phyloP scores from a whole-genome alignment of 2,888 invertebrate genomes.

The Blera fallax region DNA sequence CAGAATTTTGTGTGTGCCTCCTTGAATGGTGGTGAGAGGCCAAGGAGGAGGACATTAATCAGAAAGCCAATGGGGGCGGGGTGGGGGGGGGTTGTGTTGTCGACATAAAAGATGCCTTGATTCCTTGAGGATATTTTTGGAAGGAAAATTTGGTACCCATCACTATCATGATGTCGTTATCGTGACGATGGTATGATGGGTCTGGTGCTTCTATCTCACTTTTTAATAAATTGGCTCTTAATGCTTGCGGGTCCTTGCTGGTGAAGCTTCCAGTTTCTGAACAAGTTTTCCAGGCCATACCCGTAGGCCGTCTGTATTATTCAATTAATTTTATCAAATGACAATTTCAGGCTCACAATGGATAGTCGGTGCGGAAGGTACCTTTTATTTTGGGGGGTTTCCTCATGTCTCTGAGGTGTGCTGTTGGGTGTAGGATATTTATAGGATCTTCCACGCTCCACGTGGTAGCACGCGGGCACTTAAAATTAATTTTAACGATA shows the following conservation, averaged over 20 bases:
- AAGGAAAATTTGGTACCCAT: neutral
- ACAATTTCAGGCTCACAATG: slow-evolving; percentile 14
- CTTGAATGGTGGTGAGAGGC: neutral
- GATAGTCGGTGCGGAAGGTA: neutral
- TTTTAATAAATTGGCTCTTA: neutral
- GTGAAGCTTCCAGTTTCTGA: neutral
- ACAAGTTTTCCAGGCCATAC: neutral
- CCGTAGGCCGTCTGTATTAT: neutral
- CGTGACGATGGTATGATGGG: slow-evolving; percentile 12
- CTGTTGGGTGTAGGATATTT: neutral
- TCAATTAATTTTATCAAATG: slow-evolving; percentile 40
- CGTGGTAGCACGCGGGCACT: neutral
- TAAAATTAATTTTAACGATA: slow-evolving; percentile 26
- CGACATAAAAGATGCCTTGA: slow-evolving; percentile 2
- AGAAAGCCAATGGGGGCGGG: neutral
- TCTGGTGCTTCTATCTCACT: neutral
- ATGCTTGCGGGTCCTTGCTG: neutral
- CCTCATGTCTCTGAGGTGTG: no score
- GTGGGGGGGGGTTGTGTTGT: neutral
- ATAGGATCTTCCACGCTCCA: neutral
- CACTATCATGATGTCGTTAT: neutral
- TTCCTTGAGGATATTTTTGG: slow-evolving; percentile 8
- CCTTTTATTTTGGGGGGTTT: no score
- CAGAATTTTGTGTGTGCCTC: neutral
- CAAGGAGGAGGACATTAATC: neutral